Evolutionary conservation across 2,113 vertebrate species (phyloP).

Genomic region (Chelonoidis abingdonii): DNA sequence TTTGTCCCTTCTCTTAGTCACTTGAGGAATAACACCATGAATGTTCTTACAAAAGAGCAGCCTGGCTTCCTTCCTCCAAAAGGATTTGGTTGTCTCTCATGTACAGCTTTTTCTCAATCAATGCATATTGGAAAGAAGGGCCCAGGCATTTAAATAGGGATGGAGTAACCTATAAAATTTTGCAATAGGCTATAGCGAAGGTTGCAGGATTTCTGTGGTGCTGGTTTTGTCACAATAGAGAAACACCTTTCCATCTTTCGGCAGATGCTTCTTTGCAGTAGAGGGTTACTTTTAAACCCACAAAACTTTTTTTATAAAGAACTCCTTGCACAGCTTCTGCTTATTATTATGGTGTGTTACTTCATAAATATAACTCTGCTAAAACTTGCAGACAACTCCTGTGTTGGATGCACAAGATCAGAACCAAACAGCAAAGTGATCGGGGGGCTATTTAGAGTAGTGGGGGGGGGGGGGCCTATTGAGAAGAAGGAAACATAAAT

Average conservation of each 20-base stretch:
- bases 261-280: neutral
- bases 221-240: neutral
- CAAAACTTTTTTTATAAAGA: neutral
- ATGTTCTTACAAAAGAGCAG: neutral
- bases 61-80: neutral
- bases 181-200: neutral
- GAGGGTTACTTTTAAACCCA: neutral
- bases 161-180: neutral
- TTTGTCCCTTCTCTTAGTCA: neutral
- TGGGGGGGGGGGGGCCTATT: neutral
- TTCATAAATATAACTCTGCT: neutral
- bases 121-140: neutral
- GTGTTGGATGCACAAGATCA: neutral
- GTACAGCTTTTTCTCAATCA: neutral
- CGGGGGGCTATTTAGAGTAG: neutral
- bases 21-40: neutral
- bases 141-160: neutral
- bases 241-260: neutral
- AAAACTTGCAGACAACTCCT: neutral
- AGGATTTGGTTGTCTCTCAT: neutral
- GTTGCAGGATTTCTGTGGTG: too few species aligned
- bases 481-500: neutral
- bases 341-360: neutral
- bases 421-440: rapidly evolving
- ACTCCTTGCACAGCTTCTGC: neutral